Evolutionary conservation across 2,797 vertebrate species (phyloP).

Genomic region (Menidia menidia): DNA sequence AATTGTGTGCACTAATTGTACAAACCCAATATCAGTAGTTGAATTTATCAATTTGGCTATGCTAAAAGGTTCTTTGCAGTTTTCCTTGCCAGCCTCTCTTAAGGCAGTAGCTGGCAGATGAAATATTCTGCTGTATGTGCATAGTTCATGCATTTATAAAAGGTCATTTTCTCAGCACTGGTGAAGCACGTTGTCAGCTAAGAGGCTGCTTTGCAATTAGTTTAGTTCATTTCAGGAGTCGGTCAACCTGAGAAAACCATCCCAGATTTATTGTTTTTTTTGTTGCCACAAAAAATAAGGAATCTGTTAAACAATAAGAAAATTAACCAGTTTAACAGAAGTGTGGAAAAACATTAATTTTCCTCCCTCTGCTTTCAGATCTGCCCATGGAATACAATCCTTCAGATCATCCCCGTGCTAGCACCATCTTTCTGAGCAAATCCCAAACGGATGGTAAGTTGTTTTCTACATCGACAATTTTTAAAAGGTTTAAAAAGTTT

Average conservation of each 20-base stretch:
- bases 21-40: background rate
- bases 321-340: no score
- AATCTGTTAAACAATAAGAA: no score
- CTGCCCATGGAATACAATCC: conserved; percentile 92
- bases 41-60: background rate
- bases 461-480: background rate
- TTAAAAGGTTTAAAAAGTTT: no score
- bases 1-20: background rate
- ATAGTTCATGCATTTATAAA: conserved; percentile 56
- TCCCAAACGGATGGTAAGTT: conserved; percentile 82
- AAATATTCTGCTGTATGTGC: conserved; percentile 47
- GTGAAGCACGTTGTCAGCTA: conserved; percentile 23
- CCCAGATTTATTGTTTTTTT: background rate
- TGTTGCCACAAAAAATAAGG: no score
- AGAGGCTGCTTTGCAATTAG: conserved; percentile 45
- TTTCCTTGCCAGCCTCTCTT: background rate
- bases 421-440: conserved; percentile 96
- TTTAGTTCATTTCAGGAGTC: conserved; percentile 18
- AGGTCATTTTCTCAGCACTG: conserved; percentile 28
- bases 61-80: conserved; percentile 12
- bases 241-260: conserved; percentile 13
- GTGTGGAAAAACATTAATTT: background rate
- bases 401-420: conserved; percentile 93
- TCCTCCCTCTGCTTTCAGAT: conserved; percentile 68
- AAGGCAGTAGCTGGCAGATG: background rate